Conservation (phyloP, 2,113 vertebrate genomes). For the Euleptes europaea region DNA sequence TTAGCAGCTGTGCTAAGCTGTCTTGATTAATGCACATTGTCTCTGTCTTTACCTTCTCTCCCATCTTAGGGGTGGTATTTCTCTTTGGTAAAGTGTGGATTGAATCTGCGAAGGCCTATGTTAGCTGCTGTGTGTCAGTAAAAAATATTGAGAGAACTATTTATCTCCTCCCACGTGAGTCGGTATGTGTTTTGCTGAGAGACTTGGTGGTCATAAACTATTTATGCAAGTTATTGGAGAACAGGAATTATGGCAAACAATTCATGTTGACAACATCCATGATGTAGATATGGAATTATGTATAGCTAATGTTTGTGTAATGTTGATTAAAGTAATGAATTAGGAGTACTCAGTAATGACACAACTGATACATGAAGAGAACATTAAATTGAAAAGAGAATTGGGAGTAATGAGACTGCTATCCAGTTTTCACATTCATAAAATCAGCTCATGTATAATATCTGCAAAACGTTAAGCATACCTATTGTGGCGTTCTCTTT, state of each 20-base stretch:
- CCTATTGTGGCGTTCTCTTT: neutral
- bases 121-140: slow-evolving; percentile 93
- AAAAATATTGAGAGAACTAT: slow-evolving; percentile 94
- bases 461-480: neutral
- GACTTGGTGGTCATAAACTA: slow-evolving; percentile 38
- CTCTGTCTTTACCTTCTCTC: slow-evolving; percentile 30
- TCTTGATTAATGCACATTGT: slow-evolving; percentile 23
- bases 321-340: neutral
- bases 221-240: slow-evolving; percentile 22
- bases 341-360: neutral
- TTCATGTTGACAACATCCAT: neutral
- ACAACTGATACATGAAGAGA: neutral
- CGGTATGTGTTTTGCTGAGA: slow-evolving; percentile 71
- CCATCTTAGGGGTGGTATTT: slow-evolving; percentile 87
- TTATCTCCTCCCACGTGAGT: slow-evolving; percentile 92
- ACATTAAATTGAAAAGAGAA: neutral
- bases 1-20: slow-evolving; percentile 12
- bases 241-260: slow-evolving; percentile 16
- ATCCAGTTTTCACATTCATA: neutral
- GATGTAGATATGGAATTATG: neutral
- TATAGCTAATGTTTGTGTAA: neutral
- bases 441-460: neutral
- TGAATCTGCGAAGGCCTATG: slow-evolving; percentile 84
- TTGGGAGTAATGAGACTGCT: neutral
- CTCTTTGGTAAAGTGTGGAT: slow-evolving; percentile 98